Conservation (phyloP, 2,113 vertebrate species). For the Microtus oregoni region DNA sequence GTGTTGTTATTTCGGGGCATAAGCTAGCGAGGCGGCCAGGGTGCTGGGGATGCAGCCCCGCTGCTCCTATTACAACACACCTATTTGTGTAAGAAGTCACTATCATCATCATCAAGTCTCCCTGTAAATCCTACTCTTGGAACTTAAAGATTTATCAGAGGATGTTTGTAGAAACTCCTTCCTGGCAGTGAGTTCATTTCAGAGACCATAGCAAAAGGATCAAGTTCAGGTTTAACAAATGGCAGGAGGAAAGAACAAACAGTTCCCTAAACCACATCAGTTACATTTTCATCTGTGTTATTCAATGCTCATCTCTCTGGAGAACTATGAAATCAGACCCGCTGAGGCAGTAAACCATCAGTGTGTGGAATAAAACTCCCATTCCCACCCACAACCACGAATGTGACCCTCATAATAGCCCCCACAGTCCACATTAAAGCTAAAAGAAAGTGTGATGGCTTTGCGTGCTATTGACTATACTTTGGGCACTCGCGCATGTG, state of each 20-base stretch:
- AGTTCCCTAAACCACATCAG: background rate
- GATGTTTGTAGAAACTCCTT: background rate
- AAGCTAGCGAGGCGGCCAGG: no score
- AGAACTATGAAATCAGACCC: background rate
- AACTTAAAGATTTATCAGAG: background rate
- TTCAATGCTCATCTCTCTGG: background rate
- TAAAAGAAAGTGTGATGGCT: background rate
- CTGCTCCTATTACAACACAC: no score
- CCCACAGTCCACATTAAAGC: background rate
- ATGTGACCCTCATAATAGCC: background rate
- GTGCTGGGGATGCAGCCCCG: no score
- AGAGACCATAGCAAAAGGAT: background rate
- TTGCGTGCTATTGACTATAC: background rate
- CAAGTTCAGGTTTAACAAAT: slow-evolving; percentile 13
- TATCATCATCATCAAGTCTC: background rate
- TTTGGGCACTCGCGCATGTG: background rate
- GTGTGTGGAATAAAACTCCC: background rate
- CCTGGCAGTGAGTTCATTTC: background rate
- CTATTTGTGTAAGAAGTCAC: background rate
- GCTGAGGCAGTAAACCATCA: background rate
- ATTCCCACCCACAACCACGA: background rate
- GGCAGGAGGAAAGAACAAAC: background rate
- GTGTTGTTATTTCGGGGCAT: no score
- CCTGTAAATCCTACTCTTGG: background rate
- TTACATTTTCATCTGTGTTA: background rate